Evolutionary conservation across 2,797 vertebrate genomes (phyloP).

Genomic region (Aulostomus chinensis): DNA sequence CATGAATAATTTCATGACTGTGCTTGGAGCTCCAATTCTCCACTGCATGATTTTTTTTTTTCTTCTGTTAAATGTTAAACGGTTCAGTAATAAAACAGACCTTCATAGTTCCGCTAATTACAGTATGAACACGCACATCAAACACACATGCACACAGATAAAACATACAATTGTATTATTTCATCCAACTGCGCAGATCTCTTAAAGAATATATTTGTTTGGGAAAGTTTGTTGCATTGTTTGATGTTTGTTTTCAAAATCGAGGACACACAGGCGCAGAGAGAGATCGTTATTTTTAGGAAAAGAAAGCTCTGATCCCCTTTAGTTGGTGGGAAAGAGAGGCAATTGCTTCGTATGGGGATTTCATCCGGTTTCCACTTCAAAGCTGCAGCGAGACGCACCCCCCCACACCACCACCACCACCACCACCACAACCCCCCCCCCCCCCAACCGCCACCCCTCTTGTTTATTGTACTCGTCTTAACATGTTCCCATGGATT

Average conservation of each 20-base stretch:
- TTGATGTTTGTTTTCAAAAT: constrained; percentile 35
- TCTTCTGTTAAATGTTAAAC: too few species aligned
- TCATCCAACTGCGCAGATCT: too few species aligned
- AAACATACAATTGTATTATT: too few species aligned
- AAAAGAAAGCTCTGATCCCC: constrained; percentile 41
- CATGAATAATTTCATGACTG: not conserved
- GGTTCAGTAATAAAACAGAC: too few species aligned
- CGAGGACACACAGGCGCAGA: constrained; percentile 7
- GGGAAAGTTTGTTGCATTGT: too few species aligned
- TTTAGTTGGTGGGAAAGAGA: constrained; percentile 48
- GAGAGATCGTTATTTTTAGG: constrained; percentile 60
- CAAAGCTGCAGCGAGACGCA: constrained; percentile 47
- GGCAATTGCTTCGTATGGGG: constrained; percentile 42
- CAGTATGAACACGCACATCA: too few species aligned
- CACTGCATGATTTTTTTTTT: not conserved
- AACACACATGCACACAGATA: too few species aligned
- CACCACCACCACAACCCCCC: too few species aligned
- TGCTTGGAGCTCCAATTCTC: not conserved
- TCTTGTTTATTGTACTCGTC: constrained; percentile 56
- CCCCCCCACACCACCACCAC: too few species aligned
- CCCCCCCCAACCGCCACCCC: too few species aligned
- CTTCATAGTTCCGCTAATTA: too few species aligned
- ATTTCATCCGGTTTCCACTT: constrained; percentile 64
- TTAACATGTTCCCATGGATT: too few species aligned
- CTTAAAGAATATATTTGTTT: constrained; percentile 6